Evolutionary conservation across 2,888 invertebrate species (phyloP), one percentile per base, ranked within the genome.

Genomic region (Drosophila kanekoi): DNA sequence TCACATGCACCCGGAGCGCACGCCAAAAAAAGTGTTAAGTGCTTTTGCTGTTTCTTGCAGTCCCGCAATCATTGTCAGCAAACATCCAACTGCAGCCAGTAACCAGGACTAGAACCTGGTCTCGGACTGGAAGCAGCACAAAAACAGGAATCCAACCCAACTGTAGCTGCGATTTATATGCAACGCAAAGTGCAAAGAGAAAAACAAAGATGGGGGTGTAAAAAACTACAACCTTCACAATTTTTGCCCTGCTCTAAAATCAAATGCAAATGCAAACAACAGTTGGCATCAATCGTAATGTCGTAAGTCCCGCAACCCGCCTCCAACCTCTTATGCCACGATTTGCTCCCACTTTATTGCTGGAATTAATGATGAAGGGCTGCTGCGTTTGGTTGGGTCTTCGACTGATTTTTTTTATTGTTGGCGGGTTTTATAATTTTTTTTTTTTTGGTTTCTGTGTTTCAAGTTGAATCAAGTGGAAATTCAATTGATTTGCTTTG

Each of bases 231-330:
- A 28, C 51, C 35, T 20, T 44, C 48, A 44, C 43, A 44, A 44
- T 37, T 44, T 62, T 52, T 52, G 9, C 11, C 37, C 35, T 44
- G 63, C 57, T 74, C 65, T 66, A 80, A 80, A 88, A 83, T 80
- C 83, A 83, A 86, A 88, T 83, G 87, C 87, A 88, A 83, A 83
- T 88, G 80, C 88, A 77, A 88, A 77, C 86, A 83, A 78, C 87
- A 72, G 87, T 83, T 88, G 83, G 83, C 84, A 86, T 83, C 88
- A 82, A 83, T 86, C 88, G 75, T 65, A 67, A 77, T 79, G 77
- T 74, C 65, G 76, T 41, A 23, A 41, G 35, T 13, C 5, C 35
- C 44, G 6, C 52, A 8, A 32, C 16, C 14, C 9, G 10, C 28
- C 13, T 20, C 54, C 48, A 23, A 16, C 9, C 6, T n/a, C 28